These are phyloP conservation scores for Ischnura elegans DNA, from an alignment of 2,888 invertebrate genomes.

Conservation along the genomic window DNA sequence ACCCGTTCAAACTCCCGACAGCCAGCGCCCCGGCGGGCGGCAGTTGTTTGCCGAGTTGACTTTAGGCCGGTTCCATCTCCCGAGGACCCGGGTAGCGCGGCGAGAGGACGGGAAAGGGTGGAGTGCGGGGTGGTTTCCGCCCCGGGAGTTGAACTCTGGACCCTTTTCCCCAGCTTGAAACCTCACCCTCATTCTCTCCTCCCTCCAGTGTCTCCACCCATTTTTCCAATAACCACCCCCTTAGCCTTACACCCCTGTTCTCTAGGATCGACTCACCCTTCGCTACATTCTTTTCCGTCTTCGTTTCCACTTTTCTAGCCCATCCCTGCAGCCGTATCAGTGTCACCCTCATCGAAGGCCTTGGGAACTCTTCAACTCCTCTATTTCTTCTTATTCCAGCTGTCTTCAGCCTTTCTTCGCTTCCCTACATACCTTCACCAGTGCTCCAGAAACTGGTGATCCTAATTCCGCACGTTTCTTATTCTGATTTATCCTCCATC, in stretches of 20 bases:
- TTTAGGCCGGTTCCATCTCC: not conserved
- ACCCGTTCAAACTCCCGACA: constrained; percentile 31
- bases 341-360: not conserved
- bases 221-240: constrained; percentile 14
- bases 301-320: not conserved
- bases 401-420: not conserved
- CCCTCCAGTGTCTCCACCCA: not conserved
- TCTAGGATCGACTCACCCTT: constrained; percentile 14
- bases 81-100: no score
- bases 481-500: no score
- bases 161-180: not conserved
- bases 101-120: not conserved
- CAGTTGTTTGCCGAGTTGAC: constrained; percentile 38
- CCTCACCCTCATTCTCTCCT: not conserved
- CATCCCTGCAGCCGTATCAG: not conserved
- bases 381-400: not conserved
- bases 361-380: not conserved
- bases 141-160: not conserved
- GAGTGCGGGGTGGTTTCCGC: not conserved
- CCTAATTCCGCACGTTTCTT: no score
- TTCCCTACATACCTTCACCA: not conserved
- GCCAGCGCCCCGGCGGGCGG: not conserved
- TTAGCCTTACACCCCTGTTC: not conserved
- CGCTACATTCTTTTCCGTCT: not conserved
- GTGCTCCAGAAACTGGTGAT: no score